Evolutionary conservation across 53 echinoderm and acorn worm genomes (phyloP), one percentile per base, ranked within the genome.

Genomic region (Luidia sarsii): DNA sequence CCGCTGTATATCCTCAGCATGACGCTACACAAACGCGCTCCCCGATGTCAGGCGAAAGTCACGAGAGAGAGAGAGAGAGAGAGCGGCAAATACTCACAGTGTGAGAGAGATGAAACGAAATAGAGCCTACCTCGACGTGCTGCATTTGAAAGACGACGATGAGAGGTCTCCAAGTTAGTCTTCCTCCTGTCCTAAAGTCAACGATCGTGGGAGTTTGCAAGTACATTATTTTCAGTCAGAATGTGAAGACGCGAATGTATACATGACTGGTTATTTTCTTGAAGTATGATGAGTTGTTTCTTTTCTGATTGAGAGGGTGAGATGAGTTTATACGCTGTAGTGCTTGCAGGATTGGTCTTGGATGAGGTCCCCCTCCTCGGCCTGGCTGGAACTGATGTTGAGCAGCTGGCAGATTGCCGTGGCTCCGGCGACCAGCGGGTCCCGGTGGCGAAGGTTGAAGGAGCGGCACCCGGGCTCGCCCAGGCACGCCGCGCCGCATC

Each of bases 401-500:
- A 16, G 5, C 59, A 57, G 14, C 31, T 57, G 59, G 19, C 27
- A 57, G 24, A 30, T 57, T 15, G 7, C 28, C 41, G 11, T 11
- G 6, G 6, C 41, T 41, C 41, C 28, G 6, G 11, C 41, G 6
- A 6, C 41, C 11, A 6, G 41, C 6, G 7, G 24, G 24, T 15
- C 19, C 3, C 28, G 59, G 27, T 9, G 59, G 18, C 15, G 24
- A 25, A 57, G 63, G 16, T 63, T 33, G 34, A 63, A 34, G 63
- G 63, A 63, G 34, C 33, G 35, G 27, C 63, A 63, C 9, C 15
- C 34, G 22, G 63, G 72, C 27, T 72, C 72, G 24, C 22, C 37
- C 55, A 14, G 52, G 38, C 72, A 72, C 23, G 72, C 55, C 9
- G 56, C 37, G 3, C 72, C 72, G 13, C 72, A 54, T 2, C 30